Evolutionary conservation across 2,888 invertebrate species (phyloP), one percentile per base, ranked within the genome.

Genomic region (Drosophila ezoana): DNA sequence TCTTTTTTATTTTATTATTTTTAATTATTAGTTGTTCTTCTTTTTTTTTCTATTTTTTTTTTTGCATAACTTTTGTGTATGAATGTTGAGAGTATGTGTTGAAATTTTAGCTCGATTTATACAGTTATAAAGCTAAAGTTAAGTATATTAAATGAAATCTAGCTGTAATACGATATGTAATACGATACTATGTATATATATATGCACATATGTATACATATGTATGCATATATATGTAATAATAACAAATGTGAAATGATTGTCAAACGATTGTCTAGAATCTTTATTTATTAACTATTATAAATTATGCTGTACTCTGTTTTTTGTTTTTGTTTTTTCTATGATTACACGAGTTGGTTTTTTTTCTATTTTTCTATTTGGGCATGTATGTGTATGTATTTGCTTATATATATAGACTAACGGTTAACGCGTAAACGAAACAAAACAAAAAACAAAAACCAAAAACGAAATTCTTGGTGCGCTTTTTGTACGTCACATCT

Each of bases 221-320:
- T n/a, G n/a, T 56, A 58, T 53, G 59, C 45, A 44, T 64, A 4
- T 45, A 37, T 61, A 68, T 76, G 53, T 66, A 68, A 61, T 72
- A 73, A 77, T 68, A 78, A 78, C 68, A 73, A 76, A 78, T 76
- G 75, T 76, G 78, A 76, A 77, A 64, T 73, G 59, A 78, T 73
- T 76, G 75, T 75, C 72, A 72, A 75, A 72, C 77, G 74, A 75
- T 72, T 74, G 52, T 56, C 28, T 51, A 72, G 70, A 72, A 75
- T 72, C 63, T 70, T 73, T 73, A 76, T 73, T 73, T 73, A 73
- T 73, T 75, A 58, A 75, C 70, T 62, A 47, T 47, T 75, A 58
- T 54, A 13, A 28, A 57, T 49, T 53, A 54, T 51, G n/a, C 43
- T 49, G 47, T 28, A 28, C 8, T 8, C 28, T 28, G 8, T 28